Base-by-base conservation (phyloP, 2,113 vertebrate genomes). In the Solenodon paradoxus region DNA sequence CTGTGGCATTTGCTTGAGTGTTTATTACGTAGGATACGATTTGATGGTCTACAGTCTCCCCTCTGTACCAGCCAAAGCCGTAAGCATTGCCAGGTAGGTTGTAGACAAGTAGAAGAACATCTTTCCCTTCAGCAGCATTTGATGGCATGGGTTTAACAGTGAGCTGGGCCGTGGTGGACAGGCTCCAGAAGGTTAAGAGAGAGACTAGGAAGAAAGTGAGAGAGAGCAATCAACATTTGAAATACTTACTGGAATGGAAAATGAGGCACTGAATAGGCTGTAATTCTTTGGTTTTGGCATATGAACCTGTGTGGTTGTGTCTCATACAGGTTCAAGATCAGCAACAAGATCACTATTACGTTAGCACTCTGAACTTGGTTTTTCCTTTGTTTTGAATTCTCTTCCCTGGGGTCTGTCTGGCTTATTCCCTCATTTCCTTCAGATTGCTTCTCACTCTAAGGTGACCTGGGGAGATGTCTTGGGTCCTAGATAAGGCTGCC, bases 1-100 rank as follows among this genome's bases (percentile, higher is more conserved):
- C 82, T 2, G 0, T 0, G 3, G 0, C 0, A 11, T 0, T 2
- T n/a, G 0, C 0, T 3, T 9, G 2, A 11, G 0, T 17, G 2
- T 1, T 0, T 13, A 2, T 8, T 49, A 0, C 0, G 57, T 32
- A 80, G 5, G 15, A 3, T 40, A 1, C 0, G 13, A 97, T 89
- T 12, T 35, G 16, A 3, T 13, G 22, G 0, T 2, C 6, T 0
- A 1, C 0, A 0, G 0, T 3, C 17, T 2, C 1, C 30, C 86
- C 95, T 68, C 47, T 96, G 93, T 49, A 77, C 96, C 93, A 97
- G 20, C 0, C 0, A 35, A n/a, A 57, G 10, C 0, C 1, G 2
- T 0, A 0, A 51, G 19, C 0, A 9, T 22, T 0, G 10, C 3
- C 26, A 7, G 24, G 24, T 66, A 47, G 2, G 16, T 59, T 74